These are phyloP conservation scores for Fringilla coelebs DNA, from an alignment of 2,797 vertebrate genomes.

Conservation along the genomic window DNA sequence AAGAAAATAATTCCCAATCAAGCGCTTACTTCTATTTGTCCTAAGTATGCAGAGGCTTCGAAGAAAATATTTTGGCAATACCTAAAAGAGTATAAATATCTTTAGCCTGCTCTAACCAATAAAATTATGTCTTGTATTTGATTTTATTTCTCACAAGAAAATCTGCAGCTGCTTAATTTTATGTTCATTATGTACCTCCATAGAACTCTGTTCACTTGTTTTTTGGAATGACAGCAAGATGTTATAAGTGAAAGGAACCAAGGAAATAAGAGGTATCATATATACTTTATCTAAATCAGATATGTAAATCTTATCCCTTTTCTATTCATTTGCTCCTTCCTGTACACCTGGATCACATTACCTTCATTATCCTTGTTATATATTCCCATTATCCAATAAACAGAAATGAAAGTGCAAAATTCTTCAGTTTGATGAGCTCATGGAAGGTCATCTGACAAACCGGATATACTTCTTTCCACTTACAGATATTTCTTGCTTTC, in stretches of 20 bases:
- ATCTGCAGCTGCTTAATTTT: background rate
- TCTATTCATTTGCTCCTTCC: slow-evolving; percentile 24
- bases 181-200: background rate
- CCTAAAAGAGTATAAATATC: background rate
- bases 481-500: background rate
- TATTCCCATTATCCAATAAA: background rate
- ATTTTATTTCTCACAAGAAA: background rate
- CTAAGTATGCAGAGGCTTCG: background rate
- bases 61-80: background rate
- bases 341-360: background rate
- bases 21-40: background rate
- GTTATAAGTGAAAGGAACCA: background rate
- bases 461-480: background rate
- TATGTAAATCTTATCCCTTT: background rate
- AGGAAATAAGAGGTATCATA: background rate
- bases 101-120: background rate
- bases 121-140: background rate
- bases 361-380: background rate
- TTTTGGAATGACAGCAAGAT: background rate
- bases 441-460: background rate
- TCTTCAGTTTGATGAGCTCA: slow-evolving; percentile 6
- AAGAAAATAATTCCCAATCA: background rate
- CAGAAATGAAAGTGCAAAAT: slow-evolving; percentile 2
- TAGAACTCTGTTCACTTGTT: background rate
- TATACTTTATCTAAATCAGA: background rate